Base-by-base conservation (phyloP, 2,113 vertebrate genomes). In the Trachemys scripta region DNA sequence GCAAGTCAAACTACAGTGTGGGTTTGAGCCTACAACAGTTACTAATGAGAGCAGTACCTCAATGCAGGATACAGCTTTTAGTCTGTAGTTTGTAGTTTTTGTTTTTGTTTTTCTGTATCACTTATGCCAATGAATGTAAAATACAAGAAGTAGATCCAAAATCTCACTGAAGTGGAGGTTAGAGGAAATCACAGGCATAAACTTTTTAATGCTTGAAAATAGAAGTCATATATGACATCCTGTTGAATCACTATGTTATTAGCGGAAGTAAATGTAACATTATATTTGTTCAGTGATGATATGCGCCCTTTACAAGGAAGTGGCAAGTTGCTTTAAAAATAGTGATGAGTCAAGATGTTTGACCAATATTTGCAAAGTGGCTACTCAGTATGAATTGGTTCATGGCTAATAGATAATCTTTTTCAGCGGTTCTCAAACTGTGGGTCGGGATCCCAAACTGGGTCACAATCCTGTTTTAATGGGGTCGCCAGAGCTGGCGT, bases 381-480 rank as follows among this genome's bases (percentile, higher is more conserved):
- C 35, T 88, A 42, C 47, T 76, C 62, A n/a, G 45, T 19, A 10
- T 93, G 95, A 94, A 81, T 87, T 50, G 65, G 65, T 50, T 79
- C 25, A 27, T 38, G 65, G 65, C 35, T 25, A 45, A 90, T 69
- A 31, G 3, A 3, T n/a, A 42, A 92, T 1, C 3, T 72, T 12
- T 78, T 91, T 83, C 20, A 54, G 53, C 53, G 4, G 53, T 54
- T 54, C 53, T 54, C 53, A 54, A 54, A 54, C 53, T 54, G 51
- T 53, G 51, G 17, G 51, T 53, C 6, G 6, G 51, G 51, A 53
- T 16, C 51, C 16, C 51, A 51, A 51, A 51, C 16, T 51, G 16
- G 51, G 51, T 19, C 51, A 19, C 51, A 51, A 51, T 16, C 16
- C 51, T 51, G 53, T 53, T 53, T 53, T 53, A 53, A 53, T 53